phyloP scores from a whole-genome alignment of 1,140 invertebrate species.

The Conus ventricosus region DNA sequence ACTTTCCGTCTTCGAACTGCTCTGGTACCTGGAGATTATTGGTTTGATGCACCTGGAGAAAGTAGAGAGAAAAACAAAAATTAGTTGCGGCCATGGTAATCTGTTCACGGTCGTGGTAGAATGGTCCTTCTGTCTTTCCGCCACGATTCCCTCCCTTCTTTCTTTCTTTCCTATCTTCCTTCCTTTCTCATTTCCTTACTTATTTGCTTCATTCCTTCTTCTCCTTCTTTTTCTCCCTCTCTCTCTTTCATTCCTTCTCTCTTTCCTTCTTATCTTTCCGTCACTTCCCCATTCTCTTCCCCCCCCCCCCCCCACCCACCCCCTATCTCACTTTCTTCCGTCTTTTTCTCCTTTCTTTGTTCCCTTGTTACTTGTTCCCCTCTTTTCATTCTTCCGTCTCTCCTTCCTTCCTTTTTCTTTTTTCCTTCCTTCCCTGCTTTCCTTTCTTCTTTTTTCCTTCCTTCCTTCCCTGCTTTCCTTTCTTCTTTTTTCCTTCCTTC shows the following conservation, averaged over 20 bases:
- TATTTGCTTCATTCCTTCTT: not conserved
- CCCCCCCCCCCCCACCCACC: not conserved
- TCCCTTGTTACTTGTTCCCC: not conserved
- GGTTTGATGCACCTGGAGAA: slow-evolving; percentile 82
- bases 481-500: not conserved
- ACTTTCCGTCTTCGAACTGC: slow-evolving; percentile 83
- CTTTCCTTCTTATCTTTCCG: not conserved
- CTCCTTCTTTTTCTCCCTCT: not conserved
- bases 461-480: not conserved
- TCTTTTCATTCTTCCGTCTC: not conserved
- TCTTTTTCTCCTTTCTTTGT: not conserved
- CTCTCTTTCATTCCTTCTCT: not conserved
- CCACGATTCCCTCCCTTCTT: not conserved
- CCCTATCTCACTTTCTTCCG: not conserved
- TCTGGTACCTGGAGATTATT: slow-evolving; percentile 82
- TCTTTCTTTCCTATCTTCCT: not conserved
- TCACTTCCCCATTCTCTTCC: not conserved
- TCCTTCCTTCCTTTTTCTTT: not conserved
- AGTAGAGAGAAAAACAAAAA: slow-evolving; percentile 68
- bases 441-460: not conserved
- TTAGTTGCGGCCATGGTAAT: not conserved
- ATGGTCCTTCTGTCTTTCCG: not conserved
- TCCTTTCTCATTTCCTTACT: not conserved
- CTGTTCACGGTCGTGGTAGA: not conserved
- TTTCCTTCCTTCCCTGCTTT: not conserved